Percentiles rank a stretch among this genome's conserved stretches.
phyloP scores from a whole-genome alignment of 2,888 invertebrate species.

The Leuctra nigra region DNA sequence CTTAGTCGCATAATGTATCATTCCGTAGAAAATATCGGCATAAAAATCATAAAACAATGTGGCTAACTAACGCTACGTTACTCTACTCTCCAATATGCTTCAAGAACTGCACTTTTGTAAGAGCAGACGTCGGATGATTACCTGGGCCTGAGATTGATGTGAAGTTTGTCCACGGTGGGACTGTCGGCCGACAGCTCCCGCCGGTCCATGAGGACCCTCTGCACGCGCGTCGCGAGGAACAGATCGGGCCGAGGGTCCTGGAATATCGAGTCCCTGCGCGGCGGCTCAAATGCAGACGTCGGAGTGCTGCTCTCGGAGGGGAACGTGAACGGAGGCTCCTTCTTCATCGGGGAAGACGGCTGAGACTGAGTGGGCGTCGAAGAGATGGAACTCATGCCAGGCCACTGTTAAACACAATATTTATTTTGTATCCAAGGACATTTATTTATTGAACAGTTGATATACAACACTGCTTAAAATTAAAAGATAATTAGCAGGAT shows the following conservation, averaged over 20 bases:
- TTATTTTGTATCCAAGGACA: too few species aligned
- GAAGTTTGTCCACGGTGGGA: background rate
- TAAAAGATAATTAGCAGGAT: too few species aligned
- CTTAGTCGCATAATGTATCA: too few species aligned
- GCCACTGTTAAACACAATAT: too few species aligned
- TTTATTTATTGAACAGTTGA: too few species aligned
- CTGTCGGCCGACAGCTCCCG: constrained; percentile 32
- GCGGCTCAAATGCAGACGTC: constrained; percentile 20
- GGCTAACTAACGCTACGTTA: too few species aligned
- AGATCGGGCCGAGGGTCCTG: background rate
- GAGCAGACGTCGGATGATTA: too few species aligned
- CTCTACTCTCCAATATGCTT: too few species aligned
- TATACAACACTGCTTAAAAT: too few species aligned
- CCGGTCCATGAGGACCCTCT: constrained; percentile 47
- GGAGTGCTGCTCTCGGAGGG: constrained; percentile 28
- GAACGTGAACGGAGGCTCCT: constrained; percentile 53
- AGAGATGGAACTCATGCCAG: constrained; percentile 34
- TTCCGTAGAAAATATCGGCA: too few species aligned
- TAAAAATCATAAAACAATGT: too few species aligned
- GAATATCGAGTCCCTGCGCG: constrained; percentile 34
- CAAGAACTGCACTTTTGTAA: too few species aligned
- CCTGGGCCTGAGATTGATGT: background rate
- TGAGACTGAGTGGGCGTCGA: constrained; percentile 49
- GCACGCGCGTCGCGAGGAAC: constrained; percentile 37
- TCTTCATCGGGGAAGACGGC: constrained; percentile 63